Evolutionary conservation across 2,888 invertebrate species (phyloP).

Genomic region (Lymantria dispar): DNA sequence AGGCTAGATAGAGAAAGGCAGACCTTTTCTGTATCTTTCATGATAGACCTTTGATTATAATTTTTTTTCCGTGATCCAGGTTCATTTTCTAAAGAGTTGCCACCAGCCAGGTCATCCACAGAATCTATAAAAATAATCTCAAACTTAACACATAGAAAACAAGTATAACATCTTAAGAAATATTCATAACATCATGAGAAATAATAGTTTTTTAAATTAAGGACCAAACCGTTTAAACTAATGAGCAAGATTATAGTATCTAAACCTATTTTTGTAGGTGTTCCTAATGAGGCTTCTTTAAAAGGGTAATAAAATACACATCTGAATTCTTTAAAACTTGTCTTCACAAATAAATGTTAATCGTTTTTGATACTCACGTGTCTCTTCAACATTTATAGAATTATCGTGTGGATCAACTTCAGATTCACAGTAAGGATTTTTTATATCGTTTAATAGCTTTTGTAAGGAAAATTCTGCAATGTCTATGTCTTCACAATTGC

Average conservation of each 20-base stretch:
- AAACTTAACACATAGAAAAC: too few species aligned
- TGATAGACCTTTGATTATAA: background rate
- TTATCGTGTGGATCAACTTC: slow-evolving; percentile 2
- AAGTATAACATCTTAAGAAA: too few species aligned
- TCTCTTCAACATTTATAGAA: slow-evolving; percentile 7
- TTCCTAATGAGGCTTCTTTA: too few species aligned
- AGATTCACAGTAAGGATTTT: slow-evolving; percentile 40
- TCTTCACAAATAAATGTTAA: too few species aligned
- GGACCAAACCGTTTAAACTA: too few species aligned
- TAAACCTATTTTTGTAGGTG: too few species aligned
- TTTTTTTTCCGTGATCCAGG: background rate
- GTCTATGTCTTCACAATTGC: slow-evolving; percentile 51
- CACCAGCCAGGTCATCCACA: background rate
- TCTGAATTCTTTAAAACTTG: too few species aligned
- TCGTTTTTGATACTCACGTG: slow-evolving; percentile 20
- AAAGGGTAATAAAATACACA: too few species aligned
- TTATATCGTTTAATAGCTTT: slow-evolving; percentile 54
- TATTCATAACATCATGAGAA: too few species aligned
- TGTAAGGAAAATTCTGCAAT: slow-evolving; percentile 50
- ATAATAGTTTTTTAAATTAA: too few species aligned
- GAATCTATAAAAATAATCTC: background rate
- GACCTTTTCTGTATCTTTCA: background rate
- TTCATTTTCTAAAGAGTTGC: background rate
- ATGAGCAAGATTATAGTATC: too few species aligned
- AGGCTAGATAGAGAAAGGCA: too few species aligned